These are phyloP conservation scores for Araneus ventricosus DNA, from an alignment of 1,140 invertebrate species.

Conservation along the genomic window DNA sequence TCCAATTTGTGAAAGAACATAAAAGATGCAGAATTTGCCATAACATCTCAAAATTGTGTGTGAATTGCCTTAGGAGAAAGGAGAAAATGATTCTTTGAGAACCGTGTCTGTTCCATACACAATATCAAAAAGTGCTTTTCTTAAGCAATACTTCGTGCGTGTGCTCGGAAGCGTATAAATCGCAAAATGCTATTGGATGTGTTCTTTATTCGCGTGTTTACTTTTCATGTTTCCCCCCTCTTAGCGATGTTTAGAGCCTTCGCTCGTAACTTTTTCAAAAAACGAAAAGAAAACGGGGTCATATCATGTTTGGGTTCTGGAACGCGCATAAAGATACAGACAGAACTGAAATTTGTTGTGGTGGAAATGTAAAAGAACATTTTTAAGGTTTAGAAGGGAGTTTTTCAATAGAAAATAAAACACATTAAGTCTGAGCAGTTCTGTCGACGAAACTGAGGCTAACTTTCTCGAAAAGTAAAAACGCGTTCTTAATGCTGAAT, in stretches of 20 bases:
- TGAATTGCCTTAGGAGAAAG: not conserved
- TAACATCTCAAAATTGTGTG: not conserved
- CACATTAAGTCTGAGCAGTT: not conserved
- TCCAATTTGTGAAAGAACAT: not conserved
- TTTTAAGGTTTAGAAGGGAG: not conserved
- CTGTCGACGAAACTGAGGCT: not conserved
- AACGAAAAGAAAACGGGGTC: not conserved
- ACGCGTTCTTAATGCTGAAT: not conserved
- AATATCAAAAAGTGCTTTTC: not conserved
- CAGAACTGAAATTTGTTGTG: not conserved
- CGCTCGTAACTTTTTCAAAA: not conserved
- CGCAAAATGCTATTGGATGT: not conserved
- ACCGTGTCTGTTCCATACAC: not conserved
- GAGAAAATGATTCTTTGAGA: not conserved
- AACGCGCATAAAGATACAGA: not conserved
- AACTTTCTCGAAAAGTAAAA: not conserved
- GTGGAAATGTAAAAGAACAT: not conserved
- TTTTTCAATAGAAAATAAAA: not conserved
- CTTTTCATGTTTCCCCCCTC: not conserved
- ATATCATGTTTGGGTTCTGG: not conserved
- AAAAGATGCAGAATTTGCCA: not conserved
- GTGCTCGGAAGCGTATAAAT: too few species aligned
- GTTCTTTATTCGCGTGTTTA: constrained; percentile 4
- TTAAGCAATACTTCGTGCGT: not conserved
- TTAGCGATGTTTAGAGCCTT: not conserved